Evolutionary conservation across 1,140 invertebrate species (phyloP).

Genomic region (Scaptomyza hsui): DNA sequence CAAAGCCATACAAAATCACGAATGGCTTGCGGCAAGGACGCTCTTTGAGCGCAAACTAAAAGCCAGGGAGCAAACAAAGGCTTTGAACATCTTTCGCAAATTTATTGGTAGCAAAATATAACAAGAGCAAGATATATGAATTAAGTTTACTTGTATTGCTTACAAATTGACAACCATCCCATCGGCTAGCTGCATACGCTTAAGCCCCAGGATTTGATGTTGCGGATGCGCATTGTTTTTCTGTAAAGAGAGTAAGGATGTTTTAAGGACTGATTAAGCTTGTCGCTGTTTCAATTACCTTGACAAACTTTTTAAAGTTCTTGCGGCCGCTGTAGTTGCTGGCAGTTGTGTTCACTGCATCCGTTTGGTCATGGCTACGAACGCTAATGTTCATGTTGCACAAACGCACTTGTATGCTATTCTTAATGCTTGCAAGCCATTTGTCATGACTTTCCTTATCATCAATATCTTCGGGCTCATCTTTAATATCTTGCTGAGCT

Average conservation of each 20-base stretch:
- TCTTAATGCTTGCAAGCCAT: conserved; percentile 53
- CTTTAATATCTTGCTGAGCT: conserved; percentile 25
- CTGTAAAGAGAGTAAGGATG: conserved; percentile 11
- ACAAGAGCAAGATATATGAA: conserved; percentile 10
- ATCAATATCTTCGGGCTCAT: conserved; percentile 24
- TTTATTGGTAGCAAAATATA: conserved; percentile 76
- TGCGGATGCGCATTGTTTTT: conserved; percentile 38
- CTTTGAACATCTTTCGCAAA: conserved; percentile 76
- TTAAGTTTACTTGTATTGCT: conserved; percentile 3
- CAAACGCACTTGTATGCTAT: conserved; percentile 61
- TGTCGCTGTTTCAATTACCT: conserved; percentile 31
- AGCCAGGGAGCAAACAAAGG: conserved; percentile 58
- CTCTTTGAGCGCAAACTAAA: conserved; percentile 66
- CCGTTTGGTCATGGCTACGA: conserved; percentile 32
- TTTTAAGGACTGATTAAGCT: background rate
- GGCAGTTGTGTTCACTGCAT: conserved; percentile 12
- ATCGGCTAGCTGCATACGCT: conserved; percentile 56
- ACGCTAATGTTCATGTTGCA: conserved; percentile 40
- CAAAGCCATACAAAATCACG: conserved; percentile 59
- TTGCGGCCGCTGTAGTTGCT: conserved; percentile 43
- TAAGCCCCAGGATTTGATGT: conserved; percentile 27
- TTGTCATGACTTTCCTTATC: conserved; percentile 36
- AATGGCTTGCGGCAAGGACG: conserved; percentile 65
- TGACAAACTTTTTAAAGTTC: conserved; percentile 76
- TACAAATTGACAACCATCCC: conserved; percentile 46